Percentiles rank a stretch among this genome's conserved stretches.
These are phyloP conservation scores for Mimachlamys varia DNA, from an alignment of 2,888 invertebrate species.

Conservation along the genomic window DNA sequence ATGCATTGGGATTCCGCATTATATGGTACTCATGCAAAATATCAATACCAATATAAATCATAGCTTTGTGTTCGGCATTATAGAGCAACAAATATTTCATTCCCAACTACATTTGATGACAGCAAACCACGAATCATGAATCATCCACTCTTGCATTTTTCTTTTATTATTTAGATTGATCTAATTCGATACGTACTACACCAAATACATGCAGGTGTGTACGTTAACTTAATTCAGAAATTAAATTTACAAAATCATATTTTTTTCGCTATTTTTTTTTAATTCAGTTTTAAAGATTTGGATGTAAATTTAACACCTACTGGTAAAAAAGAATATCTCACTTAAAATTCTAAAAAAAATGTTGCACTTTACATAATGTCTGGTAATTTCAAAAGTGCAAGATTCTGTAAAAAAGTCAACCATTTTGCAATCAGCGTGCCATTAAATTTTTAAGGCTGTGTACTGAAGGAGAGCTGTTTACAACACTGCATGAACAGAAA, in stretches of 20 bases:
- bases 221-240: neutral
- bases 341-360: neutral
- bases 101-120: neutral
- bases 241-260: neutral
- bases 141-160: neutral
- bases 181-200: neutral
- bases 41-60: neutral
- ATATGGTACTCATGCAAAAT: neutral
- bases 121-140: neutral
- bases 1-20: neutral
- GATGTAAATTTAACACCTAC: neutral
- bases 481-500: neutral
- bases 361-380: neutral
- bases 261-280: too few species aligned
- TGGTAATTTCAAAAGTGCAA: neutral
- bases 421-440: neutral
- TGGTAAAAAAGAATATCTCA: neutral
- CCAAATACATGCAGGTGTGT: neutral
- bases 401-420: neutral
- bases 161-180: neutral
- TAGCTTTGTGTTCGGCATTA: neutral
- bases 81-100: neutral
- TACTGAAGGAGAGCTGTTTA: neutral
- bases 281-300: neutral
- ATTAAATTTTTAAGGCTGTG: conserved; percentile 10